Evolutionary conservation across 2,797 vertebrate genomes (phyloP), one percentile per base, ranked within the genome.

Genomic region (Helostoma temminkii): DNA sequence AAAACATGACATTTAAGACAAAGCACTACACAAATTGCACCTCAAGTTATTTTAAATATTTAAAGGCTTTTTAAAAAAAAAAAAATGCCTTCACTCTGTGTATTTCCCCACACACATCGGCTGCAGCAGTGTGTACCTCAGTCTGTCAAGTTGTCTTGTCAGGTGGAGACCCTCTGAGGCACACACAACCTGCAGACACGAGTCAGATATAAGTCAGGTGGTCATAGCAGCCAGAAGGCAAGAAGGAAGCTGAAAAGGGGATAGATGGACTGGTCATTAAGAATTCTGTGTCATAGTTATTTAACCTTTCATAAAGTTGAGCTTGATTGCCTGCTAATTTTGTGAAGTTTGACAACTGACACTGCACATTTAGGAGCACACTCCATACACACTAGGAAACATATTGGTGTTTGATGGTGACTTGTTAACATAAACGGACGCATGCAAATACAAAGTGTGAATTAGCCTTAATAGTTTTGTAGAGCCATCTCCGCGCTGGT

Each of bases 131-230:
- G 62, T 67, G 53, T 60, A 14, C 71, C 2, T 46, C 12, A 26
- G 60, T 19, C 55, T 50, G 69, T 76, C 66, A 69, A 53, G 64
- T 49, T 54, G 76, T 63, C 52, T 34, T 68, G 57, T 79, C 74
- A 80, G 69, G 60, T 74, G 60, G 64, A 66, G 54, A 58, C 42
- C 83, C 81, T 78, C 54, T 65, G 59, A 80, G n/a, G 69, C 71
- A 65, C 65, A 74, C 50, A 46, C 5, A 16, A 67, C 12, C 52
- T 74, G 67, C 52, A 71, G 57, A 59, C 52, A 46, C 66, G 22
- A 72, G 66, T 78, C 74, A 74, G 71, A 19, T 69, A 21, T 76
- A 26, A 69, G 69, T 77, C 74, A 74, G 71, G 21, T 69, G 30
- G 79, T 59, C 56, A 46, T 9, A 11, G 32, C 74, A 37, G 60